Evolutionary conservation across 2,113 vertebrate species (phyloP).

Genomic region (Chelonoidis abingdonii): DNA sequence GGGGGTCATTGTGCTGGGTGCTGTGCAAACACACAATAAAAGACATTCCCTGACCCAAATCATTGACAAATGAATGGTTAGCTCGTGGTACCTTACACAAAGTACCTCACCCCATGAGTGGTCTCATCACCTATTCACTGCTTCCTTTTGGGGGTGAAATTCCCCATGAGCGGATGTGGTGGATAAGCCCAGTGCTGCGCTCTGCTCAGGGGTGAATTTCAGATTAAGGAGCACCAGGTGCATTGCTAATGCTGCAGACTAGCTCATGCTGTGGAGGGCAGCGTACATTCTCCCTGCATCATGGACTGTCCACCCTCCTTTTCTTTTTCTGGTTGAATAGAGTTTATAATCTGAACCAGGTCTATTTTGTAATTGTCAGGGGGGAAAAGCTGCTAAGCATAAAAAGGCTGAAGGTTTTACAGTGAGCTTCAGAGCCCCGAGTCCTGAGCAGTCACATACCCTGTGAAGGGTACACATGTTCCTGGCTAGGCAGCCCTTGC

Average conservation of each 20-base stretch:
- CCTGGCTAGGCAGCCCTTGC: slow-evolving; percentile 20
- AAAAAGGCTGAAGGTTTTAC: slow-evolving; percentile 34
- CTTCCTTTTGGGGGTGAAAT: neutral
- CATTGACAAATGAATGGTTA: rapidly evolving
- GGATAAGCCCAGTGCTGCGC: neutral
- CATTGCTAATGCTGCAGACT: neutral
- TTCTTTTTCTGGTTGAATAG: neutral
- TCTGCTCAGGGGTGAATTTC: neutral
- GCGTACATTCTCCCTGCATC: neutral
- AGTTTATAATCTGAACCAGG: slow-evolving; percentile 40
- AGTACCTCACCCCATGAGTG: neutral
- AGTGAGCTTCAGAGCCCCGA: slow-evolving; percentile 52
- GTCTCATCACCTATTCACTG: neutral
- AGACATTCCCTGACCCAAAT: neutral
- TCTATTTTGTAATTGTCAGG: slow-evolving; percentile 5
- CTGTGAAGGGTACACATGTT: slow-evolving; percentile 69
- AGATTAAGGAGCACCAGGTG: neutral
- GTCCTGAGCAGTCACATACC: slow-evolving; percentile 22
- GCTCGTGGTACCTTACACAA: neutral
- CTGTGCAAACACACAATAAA: neutral
- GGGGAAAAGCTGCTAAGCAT: slow-evolving; percentile 19
- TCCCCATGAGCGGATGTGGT: neutral
- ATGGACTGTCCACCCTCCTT: neutral
- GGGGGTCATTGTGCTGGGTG: rapidly evolving
- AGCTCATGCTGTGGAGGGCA: rapidly evolving